Percentiles rank a stretch among this genome's conserved stretches.
These are phyloP conservation scores for Etheostoma nigrum DNA, from an alignment of 2,797 vertebrate genomes.

Conservation along the genomic window DNA sequence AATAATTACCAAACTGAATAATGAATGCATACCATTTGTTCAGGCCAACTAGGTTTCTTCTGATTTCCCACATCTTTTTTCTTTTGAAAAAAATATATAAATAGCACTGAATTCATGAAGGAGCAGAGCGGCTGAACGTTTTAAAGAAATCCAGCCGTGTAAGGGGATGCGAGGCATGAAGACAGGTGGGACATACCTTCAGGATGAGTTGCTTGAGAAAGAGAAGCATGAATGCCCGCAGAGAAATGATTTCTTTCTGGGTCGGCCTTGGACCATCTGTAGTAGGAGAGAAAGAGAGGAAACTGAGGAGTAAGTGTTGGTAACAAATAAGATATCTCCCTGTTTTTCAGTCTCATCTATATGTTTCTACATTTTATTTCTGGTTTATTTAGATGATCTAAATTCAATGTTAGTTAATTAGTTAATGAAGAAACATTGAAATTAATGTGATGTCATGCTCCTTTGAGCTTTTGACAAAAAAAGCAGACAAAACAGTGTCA, in stretches of 20 bases:
- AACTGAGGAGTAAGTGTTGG: constrained; percentile 1
- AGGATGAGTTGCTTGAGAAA: constrained; percentile 97
- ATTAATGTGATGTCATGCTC: neutral
- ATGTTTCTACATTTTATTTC: constrained; percentile 22
- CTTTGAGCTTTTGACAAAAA: constrained; percentile 12
- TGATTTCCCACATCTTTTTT: neutral
- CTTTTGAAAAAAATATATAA: constrained; percentile 16
- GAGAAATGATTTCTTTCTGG: constrained; percentile 93
- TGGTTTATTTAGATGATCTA: neutral
- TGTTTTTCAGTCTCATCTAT: neutral
- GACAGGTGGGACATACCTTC: constrained; percentile 88
- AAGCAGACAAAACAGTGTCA: neutral
- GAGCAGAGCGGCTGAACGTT: constrained; percentile 22
- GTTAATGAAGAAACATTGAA: no score
- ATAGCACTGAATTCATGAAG: constrained; percentile 30
- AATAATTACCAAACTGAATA: constrained; percentile 36
- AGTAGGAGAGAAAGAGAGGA: constrained; percentile 29
- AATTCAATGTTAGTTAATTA: neutral
- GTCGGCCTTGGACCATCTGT: constrained; percentile 94
- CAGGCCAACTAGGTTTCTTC: constrained; percentile 24
- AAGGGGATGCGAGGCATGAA: constrained; percentile 52
- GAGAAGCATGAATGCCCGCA: constrained; percentile 94
- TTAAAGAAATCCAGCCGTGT: constrained; percentile 27
- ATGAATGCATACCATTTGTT: constrained; percentile 22
- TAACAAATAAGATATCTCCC: constrained; percentile 24